Percentiles rank a stretch among this genome's conserved stretches.
Conservation (phyloP, 2,113 vertebrate species). For the Notarius lentiginosus region DNA sequence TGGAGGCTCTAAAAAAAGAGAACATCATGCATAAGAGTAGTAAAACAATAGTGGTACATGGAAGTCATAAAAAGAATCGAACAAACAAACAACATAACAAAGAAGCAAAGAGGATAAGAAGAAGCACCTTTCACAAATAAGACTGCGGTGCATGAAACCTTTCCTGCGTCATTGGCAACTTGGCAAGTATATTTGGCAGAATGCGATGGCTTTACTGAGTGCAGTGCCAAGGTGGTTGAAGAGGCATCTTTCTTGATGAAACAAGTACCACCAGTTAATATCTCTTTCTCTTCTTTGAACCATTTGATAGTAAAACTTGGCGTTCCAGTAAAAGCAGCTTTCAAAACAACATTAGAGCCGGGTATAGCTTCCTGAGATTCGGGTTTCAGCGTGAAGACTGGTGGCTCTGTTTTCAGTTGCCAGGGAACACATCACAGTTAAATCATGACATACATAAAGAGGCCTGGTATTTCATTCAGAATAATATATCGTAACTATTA, state of each 20-base stretch:
- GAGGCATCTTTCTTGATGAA: constrained; percentile 91
- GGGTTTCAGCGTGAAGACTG: constrained; percentile 82
- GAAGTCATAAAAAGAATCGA: background rate
- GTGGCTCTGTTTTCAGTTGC: constrained; percentile 85
- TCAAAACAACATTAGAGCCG: constrained; percentile 82
- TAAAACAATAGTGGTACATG: constrained; percentile 6
- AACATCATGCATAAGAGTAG: constrained; percentile 33
- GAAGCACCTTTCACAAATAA: constrained; percentile 95
- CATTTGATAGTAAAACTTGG: constrained; percentile 84
- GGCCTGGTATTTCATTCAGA: background rate
- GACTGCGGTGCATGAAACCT: constrained; percentile 80
- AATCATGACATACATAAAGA: background rate
- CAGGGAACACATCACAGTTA: constrained; percentile 52
- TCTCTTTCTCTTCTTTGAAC: constrained; percentile 88
- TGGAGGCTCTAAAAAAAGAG: constrained; percentile 86
- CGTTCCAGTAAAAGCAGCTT: constrained; percentile 85
- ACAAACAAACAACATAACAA: constrained; percentile 6
- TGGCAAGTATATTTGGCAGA: constrained; percentile 89
- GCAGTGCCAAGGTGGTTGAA: constrained; percentile 86
- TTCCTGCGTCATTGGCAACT: constrained; percentile 88
- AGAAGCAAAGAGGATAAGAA: constrained; percentile 60
- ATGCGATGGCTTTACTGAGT: constrained; percentile 84
- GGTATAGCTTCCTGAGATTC: constrained; percentile 85
- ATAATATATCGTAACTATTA: constrained; percentile 17
- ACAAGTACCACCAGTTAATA: constrained; percentile 83